Base-by-base conservation (phyloP, 1,140 invertebrate genomes). In the Mactra quadrangularis region DNA sequence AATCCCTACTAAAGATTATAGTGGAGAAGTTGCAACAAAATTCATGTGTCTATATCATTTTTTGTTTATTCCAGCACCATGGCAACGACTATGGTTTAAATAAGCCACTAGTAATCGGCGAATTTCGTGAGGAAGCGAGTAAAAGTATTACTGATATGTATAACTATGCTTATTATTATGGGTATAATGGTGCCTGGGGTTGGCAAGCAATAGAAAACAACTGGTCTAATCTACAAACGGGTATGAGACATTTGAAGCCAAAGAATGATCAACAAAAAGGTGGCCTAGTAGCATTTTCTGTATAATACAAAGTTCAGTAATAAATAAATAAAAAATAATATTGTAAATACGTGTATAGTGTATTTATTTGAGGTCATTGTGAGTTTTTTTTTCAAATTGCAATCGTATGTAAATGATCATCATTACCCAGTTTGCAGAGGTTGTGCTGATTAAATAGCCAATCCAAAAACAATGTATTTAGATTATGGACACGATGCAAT, bases 21-120 rank as follows among this genome's bases (percentile, higher is more conserved):
- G n/a, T n/a, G n/a, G n/a, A n/a, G n/a, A n/a, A n/a, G n/a, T n/a
- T n/a, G n/a, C n/a, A n/a, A n/a, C n/a, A n/a, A n/a, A n/a, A n/a
- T n/a, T n/a, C n/a, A n/a, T n/a, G n/a, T n/a, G n/a, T n/a, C n/a
- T n/a, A n/a, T n/a, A n/a, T n/a, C n/a, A n/a, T n/a, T n/a, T n/a
- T n/a, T n/a, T n/a, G n/a, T n/a, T n/a, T n/a, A 6, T 45, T 64
- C 1, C 60, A 64, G 60, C 60, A 45, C n/a, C 53, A 72, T 9
- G 84, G 84, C n/a, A 47, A 38, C n/a, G 87, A 87, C 19, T 93
- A 90, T 75, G 79, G 82, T 15, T 84, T 93, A 0, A 83, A 90
- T 75, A 93, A 93, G 72, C 93, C 93, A 0, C 70, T 93, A n/a
- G 87, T 93, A 6, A 91, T 94, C 29, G 93, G 92, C 17, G 93